These are phyloP conservation scores for Glareola pratincola DNA, from an alignment of 2,113 vertebrate genomes.

Conservation along the genomic window DNA sequence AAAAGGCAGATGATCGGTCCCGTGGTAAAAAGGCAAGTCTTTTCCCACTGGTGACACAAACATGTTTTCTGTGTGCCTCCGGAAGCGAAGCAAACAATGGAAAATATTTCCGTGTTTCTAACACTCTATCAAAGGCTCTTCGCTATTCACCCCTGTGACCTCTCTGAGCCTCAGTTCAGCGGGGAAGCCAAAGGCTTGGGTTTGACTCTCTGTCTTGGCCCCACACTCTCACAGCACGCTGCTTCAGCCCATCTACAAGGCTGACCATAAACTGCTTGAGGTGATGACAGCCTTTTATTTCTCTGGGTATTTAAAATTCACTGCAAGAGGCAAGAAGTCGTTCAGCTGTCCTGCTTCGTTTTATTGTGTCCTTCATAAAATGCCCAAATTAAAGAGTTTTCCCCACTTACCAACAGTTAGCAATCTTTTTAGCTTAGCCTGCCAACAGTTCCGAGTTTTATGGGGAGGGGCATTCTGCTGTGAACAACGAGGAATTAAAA, in stretches of 20 bases:
- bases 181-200: neutral
- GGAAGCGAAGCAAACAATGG: neutral
- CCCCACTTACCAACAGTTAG: neutral
- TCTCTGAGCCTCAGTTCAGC: neutral
- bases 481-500: conserved; percentile 4
- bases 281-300: conserved; percentile 2
- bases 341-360: neutral
- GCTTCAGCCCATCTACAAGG: neutral
- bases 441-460: neutral
- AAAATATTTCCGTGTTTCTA: neutral
- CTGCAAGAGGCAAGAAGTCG: neutral
- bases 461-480: neutral
- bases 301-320: conserved; percentile 20
- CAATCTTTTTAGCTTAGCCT: neutral
- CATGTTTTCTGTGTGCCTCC: neutral
- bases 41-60: neutral
- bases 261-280: neutral
- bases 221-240: neutral
- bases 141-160: neutral
- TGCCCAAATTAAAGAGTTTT: neutral
- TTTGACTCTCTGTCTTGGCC: neutral
- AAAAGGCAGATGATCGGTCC: neutral
- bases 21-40: neutral
- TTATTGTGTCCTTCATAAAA: neutral
- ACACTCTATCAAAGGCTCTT: neutral